These are phyloP conservation scores for Camelus dromedarius DNA, from an alignment of 2,113 vertebrate genomes.

Conservation along the genomic window DNA sequence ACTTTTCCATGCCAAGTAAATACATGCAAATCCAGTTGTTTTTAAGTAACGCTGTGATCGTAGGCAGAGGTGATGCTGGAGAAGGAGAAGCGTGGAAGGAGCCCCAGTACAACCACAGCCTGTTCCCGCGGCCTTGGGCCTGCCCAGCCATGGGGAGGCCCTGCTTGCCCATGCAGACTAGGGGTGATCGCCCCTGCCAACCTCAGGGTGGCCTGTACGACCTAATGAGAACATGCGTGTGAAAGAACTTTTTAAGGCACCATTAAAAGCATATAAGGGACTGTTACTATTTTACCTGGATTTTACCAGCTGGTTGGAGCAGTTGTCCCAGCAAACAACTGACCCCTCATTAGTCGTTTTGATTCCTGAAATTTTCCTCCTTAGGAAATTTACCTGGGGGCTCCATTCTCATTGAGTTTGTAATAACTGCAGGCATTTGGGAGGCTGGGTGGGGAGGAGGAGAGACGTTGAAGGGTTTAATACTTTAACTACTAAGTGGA, in stretches of 20 bases:
- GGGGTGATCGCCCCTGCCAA: neutral
- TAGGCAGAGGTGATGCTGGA: neutral
- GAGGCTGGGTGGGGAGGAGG: no score
- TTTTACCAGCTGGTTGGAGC: slow-evolving; percentile 6
- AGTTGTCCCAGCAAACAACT: slow-evolving; percentile 1
- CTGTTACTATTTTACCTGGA: neutral
- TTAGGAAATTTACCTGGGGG: neutral
- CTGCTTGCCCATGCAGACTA: neutral
- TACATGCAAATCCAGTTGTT: neutral
- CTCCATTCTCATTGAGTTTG: neutral
- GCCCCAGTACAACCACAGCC: neutral
- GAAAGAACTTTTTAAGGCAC: neutral
- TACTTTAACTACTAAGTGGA: neutral
- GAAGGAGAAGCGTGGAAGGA: neutral
- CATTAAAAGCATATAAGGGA: neutral
- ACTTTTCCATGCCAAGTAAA: neutral
- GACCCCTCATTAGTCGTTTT: neutral
- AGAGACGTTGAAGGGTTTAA: neutral
- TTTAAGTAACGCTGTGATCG: neutral
- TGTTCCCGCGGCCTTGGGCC: neutral
- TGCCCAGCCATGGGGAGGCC: neutral
- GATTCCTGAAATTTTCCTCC: neutral
- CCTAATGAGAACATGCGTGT: neutral
- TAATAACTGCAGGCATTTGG: slow-evolving; percentile 6
- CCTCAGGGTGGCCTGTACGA: neutral